Percentiles rank a stretch among this genome's conserved stretches.
These are phyloP conservation scores for Melanophora roralis DNA, from an alignment of 2,888 invertebrate genomes.

Conservation along the genomic window DNA sequence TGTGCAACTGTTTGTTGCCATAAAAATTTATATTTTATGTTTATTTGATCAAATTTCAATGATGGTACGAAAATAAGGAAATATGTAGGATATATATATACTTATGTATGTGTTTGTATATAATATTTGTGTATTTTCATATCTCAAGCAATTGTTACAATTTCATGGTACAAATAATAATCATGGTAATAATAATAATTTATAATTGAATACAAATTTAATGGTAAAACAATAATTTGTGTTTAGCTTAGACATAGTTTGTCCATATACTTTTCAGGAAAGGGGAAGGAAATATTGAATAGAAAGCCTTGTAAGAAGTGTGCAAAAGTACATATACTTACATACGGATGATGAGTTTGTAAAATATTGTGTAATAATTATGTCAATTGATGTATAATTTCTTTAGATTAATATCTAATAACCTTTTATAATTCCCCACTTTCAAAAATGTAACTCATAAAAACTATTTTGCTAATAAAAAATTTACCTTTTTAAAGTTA, in stretches of 20 bases:
- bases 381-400: too few species aligned
- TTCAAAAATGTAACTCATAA: too few species aligned
- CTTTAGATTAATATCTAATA: too few species aligned
- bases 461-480: too few species aligned
- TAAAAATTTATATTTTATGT: slow-evolving; percentile 54
- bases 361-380: too few species aligned
- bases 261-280: not conserved
- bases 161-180: slow-evolving; percentile 8
- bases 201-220: slow-evolving; percentile 38
- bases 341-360: too few species aligned
- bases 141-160: slow-evolving; percentile 26
- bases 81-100: too few species aligned
- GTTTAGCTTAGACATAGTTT: not conserved
- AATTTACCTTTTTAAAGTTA: too few species aligned
- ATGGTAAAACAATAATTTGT: slow-evolving; percentile 41
- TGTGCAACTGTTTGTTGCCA: not conserved
- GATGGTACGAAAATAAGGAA: not conserved
- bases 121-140: slow-evolving; percentile 3
- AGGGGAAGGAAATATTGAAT: too few species aligned
- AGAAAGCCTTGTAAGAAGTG: too few species aligned
- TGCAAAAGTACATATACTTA: too few species aligned
- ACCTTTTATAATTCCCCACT: too few species aligned
- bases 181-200: not conserved
- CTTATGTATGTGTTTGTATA: not conserved
- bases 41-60: slow-evolving; percentile 45